Conservation (phyloP, 2,888 invertebrate genomes). For the Phrixothrix hirtus region DNA sequence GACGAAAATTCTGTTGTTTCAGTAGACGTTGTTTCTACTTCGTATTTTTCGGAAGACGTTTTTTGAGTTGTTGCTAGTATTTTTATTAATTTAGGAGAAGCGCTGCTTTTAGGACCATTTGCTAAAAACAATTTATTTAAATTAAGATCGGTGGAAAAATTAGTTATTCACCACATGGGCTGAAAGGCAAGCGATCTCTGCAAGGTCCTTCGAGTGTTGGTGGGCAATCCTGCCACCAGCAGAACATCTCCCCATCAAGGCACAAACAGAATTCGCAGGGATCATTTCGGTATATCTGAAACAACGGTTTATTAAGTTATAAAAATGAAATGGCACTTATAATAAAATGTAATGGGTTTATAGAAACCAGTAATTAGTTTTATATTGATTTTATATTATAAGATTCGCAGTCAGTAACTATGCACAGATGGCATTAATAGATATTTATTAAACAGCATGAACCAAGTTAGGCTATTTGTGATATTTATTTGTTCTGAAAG, state of each 20-base stretch:
- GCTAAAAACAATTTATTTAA: too few species aligned
- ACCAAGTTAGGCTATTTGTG: too few species aligned
- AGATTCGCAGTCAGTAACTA: too few species aligned
- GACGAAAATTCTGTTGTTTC: slow-evolving; percentile 32
- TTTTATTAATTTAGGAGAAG: slow-evolving; percentile 15
- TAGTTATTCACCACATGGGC: slow-evolving; percentile 53
- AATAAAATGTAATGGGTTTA: too few species aligned
- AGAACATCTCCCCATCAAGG: slow-evolving; percentile 67
- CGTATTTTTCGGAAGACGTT: slow-evolving; percentile 17
- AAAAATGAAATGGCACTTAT: too few species aligned
- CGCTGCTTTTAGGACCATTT: slow-evolving; percentile 23
- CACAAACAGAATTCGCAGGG: slow-evolving; percentile 67
- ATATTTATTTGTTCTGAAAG: too few species aligned
- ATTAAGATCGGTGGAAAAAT: too few species aligned
- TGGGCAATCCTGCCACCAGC: slow-evolving; percentile 69
- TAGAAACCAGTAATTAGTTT: too few species aligned
- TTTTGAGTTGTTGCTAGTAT: slow-evolving; percentile 25
- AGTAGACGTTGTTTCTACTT: slow-evolving; percentile 12
- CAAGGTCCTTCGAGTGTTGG: slow-evolving; percentile 55
- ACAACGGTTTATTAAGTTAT: slow-evolving; percentile 35
- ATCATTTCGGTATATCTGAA: slow-evolving; percentile 64
- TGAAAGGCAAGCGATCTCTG: slow-evolving; percentile 53
- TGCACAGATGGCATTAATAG: too few species aligned
- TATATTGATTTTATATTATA: too few species aligned
- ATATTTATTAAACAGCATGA: too few species aligned